phyloP scores from a whole-genome alignment of 2,888 invertebrate species.

The Phalera bucephala region DNA sequence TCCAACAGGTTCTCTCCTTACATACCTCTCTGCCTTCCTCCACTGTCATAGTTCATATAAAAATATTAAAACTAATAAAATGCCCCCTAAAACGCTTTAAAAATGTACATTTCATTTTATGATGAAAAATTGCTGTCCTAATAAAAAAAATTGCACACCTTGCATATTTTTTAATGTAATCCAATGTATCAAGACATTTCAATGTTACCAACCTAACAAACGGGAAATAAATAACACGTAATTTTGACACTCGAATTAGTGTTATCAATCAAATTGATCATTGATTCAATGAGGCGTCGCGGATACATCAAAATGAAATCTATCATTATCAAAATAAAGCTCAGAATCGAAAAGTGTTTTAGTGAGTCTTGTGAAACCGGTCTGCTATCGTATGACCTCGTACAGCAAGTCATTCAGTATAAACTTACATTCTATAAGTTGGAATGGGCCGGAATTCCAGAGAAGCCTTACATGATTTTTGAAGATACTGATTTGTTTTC shows the following conservation, averaged over 20 bases:
- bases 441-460: slow-evolving; percentile 24
- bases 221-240: slow-evolving; percentile 31
- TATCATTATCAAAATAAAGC: slow-evolving; percentile 14
- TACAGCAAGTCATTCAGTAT: slow-evolving; percentile 14
- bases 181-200: too few species aligned
- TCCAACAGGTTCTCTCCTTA: too few species aligned
- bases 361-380: slow-evolving; percentile 24
- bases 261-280: slow-evolving; percentile 33
- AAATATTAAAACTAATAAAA: too few species aligned
- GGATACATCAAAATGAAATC: slow-evolving; percentile 16
- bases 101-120: too few species aligned
- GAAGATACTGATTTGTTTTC: too few species aligned
- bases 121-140: too few species aligned
- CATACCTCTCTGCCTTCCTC: too few species aligned
- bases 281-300: slow-evolving; percentile 15
- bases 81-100: too few species aligned
- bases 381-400: slow-evolving; percentile 26
- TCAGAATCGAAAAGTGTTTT: slow-evolving; percentile 14
- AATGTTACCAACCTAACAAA: slow-evolving; percentile 19
- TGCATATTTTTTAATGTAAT: too few species aligned
- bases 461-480: slow-evolving; percentile 5
- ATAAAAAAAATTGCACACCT: too few species aligned
- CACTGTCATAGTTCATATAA: too few species aligned
- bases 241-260: slow-evolving; percentile 35
- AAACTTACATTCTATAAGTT: slow-evolving; percentile 9